These are phyloP conservation scores for Tillus elongatus DNA, from an alignment of 2,888 invertebrate species.

Conservation along the genomic window DNA sequence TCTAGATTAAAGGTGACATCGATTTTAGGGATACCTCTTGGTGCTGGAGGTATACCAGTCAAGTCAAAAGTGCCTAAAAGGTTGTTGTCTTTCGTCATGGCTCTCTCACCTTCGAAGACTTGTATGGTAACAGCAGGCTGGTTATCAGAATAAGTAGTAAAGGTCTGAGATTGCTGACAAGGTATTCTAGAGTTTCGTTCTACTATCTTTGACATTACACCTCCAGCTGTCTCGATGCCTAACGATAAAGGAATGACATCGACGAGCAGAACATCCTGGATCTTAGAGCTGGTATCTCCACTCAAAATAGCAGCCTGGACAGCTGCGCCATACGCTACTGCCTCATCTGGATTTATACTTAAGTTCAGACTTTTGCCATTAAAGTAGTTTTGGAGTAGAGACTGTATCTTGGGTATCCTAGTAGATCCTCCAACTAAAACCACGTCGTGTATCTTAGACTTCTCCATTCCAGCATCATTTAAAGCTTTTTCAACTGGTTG, in stretches of 20 bases:
- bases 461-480: constrained; percentile 68
- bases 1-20: constrained; percentile 63
- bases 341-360: constrained; percentile 73
- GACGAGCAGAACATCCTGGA: constrained; percentile 51
- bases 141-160: constrained; percentile 72
- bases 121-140: constrained; percentile 65
- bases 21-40: constrained; percentile 46
- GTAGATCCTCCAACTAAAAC: constrained; percentile 77
- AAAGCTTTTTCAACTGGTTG: constrained; percentile 72
- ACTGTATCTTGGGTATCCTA: constrained; percentile 72
- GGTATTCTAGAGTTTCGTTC: constrained; percentile 62
- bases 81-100: constrained; percentile 91
- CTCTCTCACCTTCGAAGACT: constrained; percentile 84
- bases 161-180: constrained; percentile 60
- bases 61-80: constrained; percentile 57
- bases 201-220: constrained; percentile 54
- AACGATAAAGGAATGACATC: constrained; percentile 47
- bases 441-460: constrained; percentile 64
- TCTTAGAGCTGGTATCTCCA: constrained; percentile 51
- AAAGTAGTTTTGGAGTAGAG: constrained; percentile 65
- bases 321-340: constrained; percentile 70
- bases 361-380: constrained; percentile 62
- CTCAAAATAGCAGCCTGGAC: constrained; percentile 65
- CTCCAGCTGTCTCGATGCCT: constrained; percentile 47
- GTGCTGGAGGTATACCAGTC: constrained; percentile 48